Evolutionary conservation across 2,797 vertebrate genomes (phyloP).

Genomic region (Anolis apletophallus): DNA sequence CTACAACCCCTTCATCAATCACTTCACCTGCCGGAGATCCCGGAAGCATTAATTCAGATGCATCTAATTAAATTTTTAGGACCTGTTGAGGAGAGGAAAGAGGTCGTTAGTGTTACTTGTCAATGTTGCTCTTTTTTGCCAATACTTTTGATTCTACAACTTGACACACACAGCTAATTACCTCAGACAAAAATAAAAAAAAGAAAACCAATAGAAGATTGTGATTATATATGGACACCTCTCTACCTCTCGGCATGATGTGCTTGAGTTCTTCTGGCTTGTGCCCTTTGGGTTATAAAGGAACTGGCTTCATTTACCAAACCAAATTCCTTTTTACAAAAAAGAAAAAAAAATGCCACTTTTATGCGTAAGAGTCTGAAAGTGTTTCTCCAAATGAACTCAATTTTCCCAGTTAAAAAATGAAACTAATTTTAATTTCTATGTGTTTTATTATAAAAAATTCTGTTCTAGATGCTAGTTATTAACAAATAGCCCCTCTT

Average conservation of each 20-base stretch:
- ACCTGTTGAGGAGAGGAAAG: slow-evolving; percentile 65
- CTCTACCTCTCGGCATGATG: slow-evolving; percentile 74
- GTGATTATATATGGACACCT: slow-evolving; percentile 64
- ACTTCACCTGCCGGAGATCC: slow-evolving; percentile 84
- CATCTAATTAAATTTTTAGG: slow-evolving; percentile 80
- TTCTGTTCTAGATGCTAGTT: slow-evolving; percentile 56
- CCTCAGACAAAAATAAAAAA: slow-evolving; percentile 61
- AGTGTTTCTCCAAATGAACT: slow-evolving; percentile 52
- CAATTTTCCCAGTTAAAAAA: slow-evolving; percentile 59
- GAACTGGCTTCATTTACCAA: slow-evolving; percentile 55
- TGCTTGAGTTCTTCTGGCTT: slow-evolving; percentile 56
- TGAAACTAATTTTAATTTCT: slow-evolving; percentile 57
- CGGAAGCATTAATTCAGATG: slow-evolving; percentile 85
- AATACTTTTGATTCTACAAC: slow-evolving; percentile 54
- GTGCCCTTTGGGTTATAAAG: slow-evolving; percentile 35
- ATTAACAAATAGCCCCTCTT: slow-evolving; percentile 37
- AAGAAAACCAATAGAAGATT: slow-evolving; percentile 71
- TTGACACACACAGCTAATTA: slow-evolving; percentile 63
- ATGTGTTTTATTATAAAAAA: slow-evolving; percentile 43
- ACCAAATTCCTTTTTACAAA: slow-evolving; percentile 42
- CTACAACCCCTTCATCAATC: slow-evolving; percentile 81
- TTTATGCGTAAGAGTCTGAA: slow-evolving; percentile 49
- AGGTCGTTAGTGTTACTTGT: slow-evolving; percentile 56
- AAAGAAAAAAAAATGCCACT: slow-evolving; percentile 34
- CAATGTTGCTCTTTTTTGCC: slow-evolving; percentile 53